Evolutionary conservation across 2,113 vertebrate genomes (phyloP), one percentile per base, ranked within the genome.

Genomic region (Apaloderma vittatum): DNA sequence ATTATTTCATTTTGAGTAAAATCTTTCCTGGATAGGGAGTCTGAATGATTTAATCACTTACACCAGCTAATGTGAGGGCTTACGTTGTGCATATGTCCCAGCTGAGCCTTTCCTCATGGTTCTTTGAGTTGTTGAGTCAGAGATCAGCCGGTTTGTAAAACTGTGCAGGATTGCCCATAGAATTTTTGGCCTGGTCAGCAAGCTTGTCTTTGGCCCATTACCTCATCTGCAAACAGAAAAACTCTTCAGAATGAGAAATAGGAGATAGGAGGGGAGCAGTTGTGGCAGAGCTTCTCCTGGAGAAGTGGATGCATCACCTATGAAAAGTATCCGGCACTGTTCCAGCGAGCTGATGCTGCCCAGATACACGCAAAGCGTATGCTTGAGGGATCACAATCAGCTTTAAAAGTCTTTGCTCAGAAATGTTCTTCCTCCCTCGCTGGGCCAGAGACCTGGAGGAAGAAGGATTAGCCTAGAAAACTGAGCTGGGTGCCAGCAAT

Each of bases 191-290:
- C 15, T 45, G 30, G 40, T 68, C 80, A 93, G 61, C 57, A 87
- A 81, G 49, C 40, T 68, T 84, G 26, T 74, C 45, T 94, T 93
- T 94, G 89, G 77, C 34, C 73, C 26, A 57, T 87, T 91, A 87
- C 66, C 40, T 95, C 93, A 91, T 87, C 77, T 91, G 65, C 36
- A 93, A 87, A 89, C 26, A 61, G n/a, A 85, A 81, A 82, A 45
- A 36, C 70, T 72, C 36, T 76, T 83, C 48, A 77, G 72, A 89
- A 84, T 62, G 29, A 91, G 52, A 94, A 94, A 77, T 0, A 57
- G 30, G 67, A 94, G 95, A 83, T 94, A 93, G 88, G 90, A 94
- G 19, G 5, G 61, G 36, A 92, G 22, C 36, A 70, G 46, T 90
- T 92, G 86, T 86, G 86, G 86, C 54, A 94, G 40, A 65, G 27